phyloP scores from a whole-genome alignment of 2,113 vertebrate species.

The Gambusia affinis region DNA sequence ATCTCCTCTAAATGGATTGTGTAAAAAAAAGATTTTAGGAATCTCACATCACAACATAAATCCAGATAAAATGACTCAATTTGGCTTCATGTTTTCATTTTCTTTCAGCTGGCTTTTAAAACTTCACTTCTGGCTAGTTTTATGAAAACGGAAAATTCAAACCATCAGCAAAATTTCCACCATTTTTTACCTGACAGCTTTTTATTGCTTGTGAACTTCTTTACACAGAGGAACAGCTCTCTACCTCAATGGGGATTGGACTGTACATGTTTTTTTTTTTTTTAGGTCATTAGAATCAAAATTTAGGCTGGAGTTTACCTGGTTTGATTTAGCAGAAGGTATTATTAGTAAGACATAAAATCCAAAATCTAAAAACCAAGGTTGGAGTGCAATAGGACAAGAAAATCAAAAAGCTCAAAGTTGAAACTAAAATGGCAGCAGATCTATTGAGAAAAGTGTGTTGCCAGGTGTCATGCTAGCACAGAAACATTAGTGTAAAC shows the following conservation, averaged over 20 bases:
- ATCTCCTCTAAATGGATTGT: neutral
- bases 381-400: too few species aligned
- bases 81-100: too few species aligned
- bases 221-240: neutral
- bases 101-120: too few species aligned
- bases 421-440: too few species aligned
- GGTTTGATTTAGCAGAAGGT: too few species aligned
- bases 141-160: neutral
- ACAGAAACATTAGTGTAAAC: neutral
- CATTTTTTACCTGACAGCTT: neutral
- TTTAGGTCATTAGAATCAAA: too few species aligned
- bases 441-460: neutral
- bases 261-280: too few species aligned
- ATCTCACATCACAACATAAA: neutral
- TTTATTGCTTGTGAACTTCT: neutral
- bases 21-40: neutral
- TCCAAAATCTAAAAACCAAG: too few species aligned
- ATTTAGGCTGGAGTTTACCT: too few species aligned
- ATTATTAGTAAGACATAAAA: too few species aligned
- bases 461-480: neutral
- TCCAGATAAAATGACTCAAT: neutral
- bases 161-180: neutral
- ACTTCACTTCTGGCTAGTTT: neutral
- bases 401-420: too few species aligned
- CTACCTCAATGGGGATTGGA: neutral